Base-by-base conservation (phyloP, 1,140 invertebrate species). In the Neodiprion fabricii region DNA sequence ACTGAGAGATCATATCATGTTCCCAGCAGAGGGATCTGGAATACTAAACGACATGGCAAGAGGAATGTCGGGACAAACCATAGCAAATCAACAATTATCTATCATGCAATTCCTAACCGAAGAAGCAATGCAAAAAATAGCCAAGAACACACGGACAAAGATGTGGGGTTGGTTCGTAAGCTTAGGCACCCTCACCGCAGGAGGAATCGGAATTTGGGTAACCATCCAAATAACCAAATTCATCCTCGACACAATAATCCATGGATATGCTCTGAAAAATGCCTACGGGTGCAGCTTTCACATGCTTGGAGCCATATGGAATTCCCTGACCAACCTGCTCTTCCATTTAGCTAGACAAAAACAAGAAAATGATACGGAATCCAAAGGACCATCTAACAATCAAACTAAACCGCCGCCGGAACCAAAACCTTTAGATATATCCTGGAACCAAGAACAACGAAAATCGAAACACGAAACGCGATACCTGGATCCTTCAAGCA, bases 261-360 rank as follows among this genome's bases (percentile, higher is more conserved):
- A 74, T 17, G 53, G 40, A 48, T 75, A 68, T 14, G 40, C 75
- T 3, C 53, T 76, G 21, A 48, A 73, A 12, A 48, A 72, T 9
- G 28, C 73, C n/a, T 74, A 76, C 48, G 72, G 75, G 67, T 74
- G 75, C 72, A 74, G 65, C 47, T n/a, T 74, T n/a, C 17, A 70
- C 70, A n/a, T 76, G 3, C 40, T 76, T 10, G 72, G 50, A 9
- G 67, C 75, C 12, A 61, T 76, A 61, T 73, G 67, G 67, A 68
- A 73, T 71, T 76, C 75, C 14, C 23, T 74, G 14, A 74, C 72
- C 21, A 9, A 70, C 40, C 71, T 76, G 28, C 48, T 75, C 21
- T 17, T 75, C 0, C 67, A 75, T 14, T 9, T 75, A 47, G 40
- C 21, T 4, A 23, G 67, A 9, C 67, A 12, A 69, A 69, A 17